Percentiles rank a stretch among this genome's conserved stretches.
Conservation (phyloP, 2,113 vertebrate genomes). For the Pelecanus crispus region DNA sequence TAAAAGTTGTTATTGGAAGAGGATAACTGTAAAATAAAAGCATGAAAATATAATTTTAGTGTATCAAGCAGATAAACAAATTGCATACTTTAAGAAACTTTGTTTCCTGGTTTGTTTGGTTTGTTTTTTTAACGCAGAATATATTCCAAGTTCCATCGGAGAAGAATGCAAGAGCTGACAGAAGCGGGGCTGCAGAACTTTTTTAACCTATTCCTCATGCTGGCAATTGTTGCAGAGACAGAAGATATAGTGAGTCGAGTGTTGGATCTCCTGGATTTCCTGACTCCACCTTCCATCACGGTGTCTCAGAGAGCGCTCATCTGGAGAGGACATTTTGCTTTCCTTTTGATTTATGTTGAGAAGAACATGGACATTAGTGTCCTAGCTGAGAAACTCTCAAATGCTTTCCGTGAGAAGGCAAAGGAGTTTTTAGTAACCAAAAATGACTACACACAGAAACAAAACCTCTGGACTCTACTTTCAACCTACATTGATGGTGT, state of each 20-base stretch:
- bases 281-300: conserved; percentile 70
- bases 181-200: conserved; percentile 91
- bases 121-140: conserved; percentile 72
- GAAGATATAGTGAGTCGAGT: conserved; percentile 86
- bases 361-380: conserved; percentile 85
- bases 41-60: neutral
- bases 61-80: neutral
- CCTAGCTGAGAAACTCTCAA: conserved; percentile 80
- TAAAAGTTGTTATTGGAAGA: neutral
- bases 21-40: neutral
- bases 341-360: conserved; percentile 87
- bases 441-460: conserved; percentile 79
- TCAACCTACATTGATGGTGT: conserved; percentile 89
- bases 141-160: conserved; percentile 94
- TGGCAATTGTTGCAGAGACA: conserved; percentile 80
- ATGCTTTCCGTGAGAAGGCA: conserved; percentile 82
- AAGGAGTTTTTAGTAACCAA: conserved; percentile 91
- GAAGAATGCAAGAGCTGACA: conserved; percentile 90
- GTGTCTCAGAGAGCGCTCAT: conserved; percentile 75
- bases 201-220: conserved; percentile 86
- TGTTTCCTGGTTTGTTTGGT: neutral
- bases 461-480: conserved; percentile 87
- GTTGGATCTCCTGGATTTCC: conserved; percentile 81
- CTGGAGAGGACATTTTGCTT: conserved; percentile 89
- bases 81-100: neutral